phyloP scores from a whole-genome alignment of 2,797 vertebrate genomes.

The Malacoctenus gilli region DNA sequence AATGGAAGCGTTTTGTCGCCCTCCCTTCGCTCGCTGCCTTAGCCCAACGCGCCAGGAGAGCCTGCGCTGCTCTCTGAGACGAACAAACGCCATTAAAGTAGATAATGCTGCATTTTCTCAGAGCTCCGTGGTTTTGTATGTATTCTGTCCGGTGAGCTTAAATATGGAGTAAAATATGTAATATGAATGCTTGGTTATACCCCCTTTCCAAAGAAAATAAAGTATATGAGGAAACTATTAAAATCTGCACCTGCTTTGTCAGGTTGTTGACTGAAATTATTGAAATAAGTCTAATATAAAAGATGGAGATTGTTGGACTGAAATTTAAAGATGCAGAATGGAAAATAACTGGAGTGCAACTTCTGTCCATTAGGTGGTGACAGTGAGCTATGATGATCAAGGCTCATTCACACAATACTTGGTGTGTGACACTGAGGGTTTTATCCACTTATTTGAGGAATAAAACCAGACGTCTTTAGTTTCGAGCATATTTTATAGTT shows the following conservation, averaged over 20 bases:
- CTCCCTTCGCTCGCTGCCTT: constrained; percentile 73
- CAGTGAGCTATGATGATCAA: too few relatives aligned
- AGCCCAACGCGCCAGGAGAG: constrained; percentile 49
- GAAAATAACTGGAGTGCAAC: too few relatives aligned
- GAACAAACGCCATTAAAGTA: constrained; percentile 73
- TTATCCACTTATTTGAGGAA: too few relatives aligned
- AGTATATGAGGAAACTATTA: constrained; percentile 72
- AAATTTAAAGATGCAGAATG: too few relatives aligned
- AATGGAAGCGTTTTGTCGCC: too few relatives aligned
- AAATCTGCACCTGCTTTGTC: too few relatives aligned
- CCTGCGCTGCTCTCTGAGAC: constrained; percentile 63
- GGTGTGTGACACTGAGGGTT: too few relatives aligned
- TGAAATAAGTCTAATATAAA: too few relatives aligned
- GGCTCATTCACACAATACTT: too few relatives aligned
- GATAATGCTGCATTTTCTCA: constrained; percentile 72
- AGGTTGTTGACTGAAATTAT: too few relatives aligned
- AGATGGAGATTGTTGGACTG: too few relatives aligned
- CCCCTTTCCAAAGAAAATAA: constrained; percentile 82
- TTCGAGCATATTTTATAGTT: constrained; percentile 60
- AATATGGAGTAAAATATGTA: constrained; percentile 64
- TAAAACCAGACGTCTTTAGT: constrained; percentile 5
- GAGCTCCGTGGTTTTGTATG: constrained; percentile 73
- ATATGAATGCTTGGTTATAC: constrained; percentile 79
- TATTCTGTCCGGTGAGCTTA: constrained; percentile 66
- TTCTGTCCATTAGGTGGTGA: too few relatives aligned